Base-by-base conservation (phyloP, 2,113 vertebrate genomes). In the Phaethornis superciliosus region DNA sequence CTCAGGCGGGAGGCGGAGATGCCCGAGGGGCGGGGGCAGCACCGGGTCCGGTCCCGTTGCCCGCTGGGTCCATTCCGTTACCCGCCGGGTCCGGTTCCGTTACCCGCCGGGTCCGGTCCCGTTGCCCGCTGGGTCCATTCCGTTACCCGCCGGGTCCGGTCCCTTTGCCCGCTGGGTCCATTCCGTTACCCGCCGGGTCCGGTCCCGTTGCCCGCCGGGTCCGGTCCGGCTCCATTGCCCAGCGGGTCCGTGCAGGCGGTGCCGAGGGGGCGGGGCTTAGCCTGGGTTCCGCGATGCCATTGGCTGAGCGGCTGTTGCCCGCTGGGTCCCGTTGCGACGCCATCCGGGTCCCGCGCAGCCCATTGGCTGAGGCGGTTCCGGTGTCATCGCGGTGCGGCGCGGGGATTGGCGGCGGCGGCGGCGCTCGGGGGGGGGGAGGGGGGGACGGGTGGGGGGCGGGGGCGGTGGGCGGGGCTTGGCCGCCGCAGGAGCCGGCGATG, bases 311-410 rank as follows among this genome's bases (percentile, higher is more conserved):
- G 51, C 54, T 52, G 46, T 75, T 46, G 47, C 55, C 78, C 40
- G 37, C 62, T 37, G 4, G 62, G 46, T 32, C 22, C 44, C 44
- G 37, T 37, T 22, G 24, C 20, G 70, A 69, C 79, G 63, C 70
- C 60, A 40, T 24, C 30, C 12, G 42, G 13, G 42, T 12, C 33
- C 20, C 10, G 26, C 37, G 32, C 35, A 12, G 18, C 5, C 24
- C 8, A 90, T 90, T 79, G 89, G 89, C 4, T 15, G 13, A 0
- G 0, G 2, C 1, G 15, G 14, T 7, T 12, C 27, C 0, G 28
- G 7, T 47, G 75, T 70, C 32, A 14, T 10, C 12, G 35, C 23
- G 9, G 26, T 2, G 35, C 16, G 15, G 72, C 20, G 64, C 33
- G 17, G 56, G 9, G 71, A 71, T 60, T 84, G 85, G 93, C 8